Evolutionary conservation across 2,888 invertebrate genomes (phyloP).

Genomic region (Muscina levida): DNA sequence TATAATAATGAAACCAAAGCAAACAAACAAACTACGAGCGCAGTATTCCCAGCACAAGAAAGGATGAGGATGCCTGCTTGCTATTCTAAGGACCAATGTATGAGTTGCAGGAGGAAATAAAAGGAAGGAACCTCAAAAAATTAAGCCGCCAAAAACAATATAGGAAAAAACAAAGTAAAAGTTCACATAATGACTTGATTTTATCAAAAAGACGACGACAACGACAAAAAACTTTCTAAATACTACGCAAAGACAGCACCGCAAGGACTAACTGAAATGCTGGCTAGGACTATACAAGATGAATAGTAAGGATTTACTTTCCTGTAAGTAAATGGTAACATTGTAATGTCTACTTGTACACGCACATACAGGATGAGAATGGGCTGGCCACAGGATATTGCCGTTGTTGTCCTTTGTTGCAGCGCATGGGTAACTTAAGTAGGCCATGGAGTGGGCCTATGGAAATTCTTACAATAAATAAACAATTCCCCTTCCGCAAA

Average conservation of each 20-base stretch:
- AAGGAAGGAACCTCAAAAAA: conserved; percentile 3
- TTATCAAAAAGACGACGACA: too few relatives aligned
- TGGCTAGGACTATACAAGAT: background rate
- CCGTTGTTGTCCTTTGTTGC: conserved; percentile 9
- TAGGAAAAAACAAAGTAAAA: conserved; percentile 55
- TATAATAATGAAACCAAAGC: conserved; percentile 62
- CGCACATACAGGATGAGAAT: too few relatives aligned
- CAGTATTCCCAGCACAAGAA: too few relatives aligned
- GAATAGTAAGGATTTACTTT: conserved; percentile 10
- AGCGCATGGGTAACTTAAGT: conserved; percentile 27
- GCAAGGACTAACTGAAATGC: background rate
- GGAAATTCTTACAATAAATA: conserved; percentile 9
- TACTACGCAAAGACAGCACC: background rate
- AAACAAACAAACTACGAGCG: conserved; percentile 25
- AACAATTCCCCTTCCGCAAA: background rate
- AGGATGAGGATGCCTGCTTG: too few relatives aligned
- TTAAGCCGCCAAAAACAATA: conserved; percentile 58
- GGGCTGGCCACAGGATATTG: too few relatives aligned
- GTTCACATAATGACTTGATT: conserved; percentile 64
- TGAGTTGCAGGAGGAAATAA: conserved; percentile 32
- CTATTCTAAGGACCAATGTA: too few relatives aligned
- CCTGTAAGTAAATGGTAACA: conserved; percentile 1
- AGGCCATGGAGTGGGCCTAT: background rate
- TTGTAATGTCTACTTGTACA: background rate
- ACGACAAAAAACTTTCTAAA: conserved; percentile 29